Evolutionary conservation across 2,113 vertebrate species (phyloP), one percentile per base, ranked within the genome.

Genomic region (Scophthalmus maximus): DNA sequence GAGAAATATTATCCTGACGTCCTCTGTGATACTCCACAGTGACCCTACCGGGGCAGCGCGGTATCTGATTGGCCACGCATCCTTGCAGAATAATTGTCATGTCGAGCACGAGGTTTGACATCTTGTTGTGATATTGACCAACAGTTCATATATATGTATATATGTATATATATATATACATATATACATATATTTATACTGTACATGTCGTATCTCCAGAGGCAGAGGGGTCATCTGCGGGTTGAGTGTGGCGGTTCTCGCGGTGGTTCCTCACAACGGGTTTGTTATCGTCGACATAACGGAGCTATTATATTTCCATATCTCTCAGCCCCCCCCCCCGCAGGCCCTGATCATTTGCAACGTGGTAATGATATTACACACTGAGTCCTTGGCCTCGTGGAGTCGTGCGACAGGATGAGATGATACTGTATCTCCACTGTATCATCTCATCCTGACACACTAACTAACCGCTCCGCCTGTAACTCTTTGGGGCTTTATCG

Each of bases 241-340:
- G 68, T 30, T 23, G 64, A 68, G 64, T 69, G 76, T 65, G 76
- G 62, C 47, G 22, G 8, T 10, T 58, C 69, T 64, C n/a, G n/a
- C 78, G n/a, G 22, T 8, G n/a, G 64, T 36, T 29, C 23, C 7
- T 40, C 47, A 67, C 68, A n/a, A n/a, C n/a, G n/a, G n/a, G 76
- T 50, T 10, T 81, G 83, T 87, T 89, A 87, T 89, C 85, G 0
- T 11, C 11, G 27, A 71, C 59, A 72, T 76, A 73, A 84, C 27
- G 44, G 36, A 70, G 34, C 63, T 17, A 76, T 87, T 80, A 80
- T n/a, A n/a, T n/a, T 18, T 27, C 57, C 9, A n/a, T 71, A 78
- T 82, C 78, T 82, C 9, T 0, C 53, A 1, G 25, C 46, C 52
- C 71, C 62, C 27, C 56, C 60, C 63, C 73, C 66, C 69, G 27